Conservation (phyloP, 2,888 invertebrate species). For the Scaptomyza tumidula region DNA sequence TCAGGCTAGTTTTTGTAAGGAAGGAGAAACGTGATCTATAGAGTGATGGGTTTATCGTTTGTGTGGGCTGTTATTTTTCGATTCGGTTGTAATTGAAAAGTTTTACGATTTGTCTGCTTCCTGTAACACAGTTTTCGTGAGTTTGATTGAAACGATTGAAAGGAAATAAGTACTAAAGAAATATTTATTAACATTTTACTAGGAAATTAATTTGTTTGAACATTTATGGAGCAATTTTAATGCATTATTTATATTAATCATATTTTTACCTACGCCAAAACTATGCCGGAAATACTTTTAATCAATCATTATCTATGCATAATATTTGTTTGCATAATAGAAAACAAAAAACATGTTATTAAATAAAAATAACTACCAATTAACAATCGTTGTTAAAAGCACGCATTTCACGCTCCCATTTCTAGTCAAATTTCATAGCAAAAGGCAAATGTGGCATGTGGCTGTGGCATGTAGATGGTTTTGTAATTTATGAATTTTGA, state of each 20-base stretch:
- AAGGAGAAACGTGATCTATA: constrained; percentile 1
- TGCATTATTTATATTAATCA: not conserved
- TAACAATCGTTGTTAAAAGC: not conserved
- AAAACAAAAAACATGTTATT: constrained; percentile 1
- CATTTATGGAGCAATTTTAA: not conserved
- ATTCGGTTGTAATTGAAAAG: constrained; percentile 20
- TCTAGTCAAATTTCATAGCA: constrained; percentile 51
- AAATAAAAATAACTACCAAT: not conserved
- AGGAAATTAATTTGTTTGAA: not conserved
- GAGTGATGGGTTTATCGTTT: not conserved
- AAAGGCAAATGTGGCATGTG: constrained; percentile 51
- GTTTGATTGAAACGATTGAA: not conserved
- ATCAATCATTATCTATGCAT: not conserved
- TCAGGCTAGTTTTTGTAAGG: not conserved
- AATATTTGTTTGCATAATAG: not conserved
- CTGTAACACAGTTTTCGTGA: constrained; percentile 24
- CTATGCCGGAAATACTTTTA: constrained; percentile 3
- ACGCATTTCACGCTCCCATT: constrained; percentile 43
- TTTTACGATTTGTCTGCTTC: constrained; percentile 21
- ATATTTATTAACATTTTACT: not conserved
- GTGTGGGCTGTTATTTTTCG: not conserved
- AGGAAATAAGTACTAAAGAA: not conserved
- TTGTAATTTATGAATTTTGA: constrained; percentile 64
- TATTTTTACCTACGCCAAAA: not conserved
- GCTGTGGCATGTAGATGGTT: constrained; percentile 46